These are phyloP conservation scores for Oreochromis aureus DNA, from an alignment of 2,113 vertebrate species.

Conservation along the genomic window DNA sequence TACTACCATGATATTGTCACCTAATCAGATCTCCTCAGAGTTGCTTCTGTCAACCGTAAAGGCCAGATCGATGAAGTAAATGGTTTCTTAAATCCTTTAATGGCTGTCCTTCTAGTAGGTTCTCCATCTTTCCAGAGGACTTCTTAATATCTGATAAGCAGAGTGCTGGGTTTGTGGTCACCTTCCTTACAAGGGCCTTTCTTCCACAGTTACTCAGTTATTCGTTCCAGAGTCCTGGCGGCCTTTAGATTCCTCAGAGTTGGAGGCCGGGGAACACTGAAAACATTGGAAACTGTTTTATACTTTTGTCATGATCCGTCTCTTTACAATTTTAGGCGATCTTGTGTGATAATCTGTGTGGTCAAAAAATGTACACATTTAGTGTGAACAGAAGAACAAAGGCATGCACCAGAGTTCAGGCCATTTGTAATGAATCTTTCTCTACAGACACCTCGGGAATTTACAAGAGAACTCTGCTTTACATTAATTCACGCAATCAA, in stretches of 20 bases:
- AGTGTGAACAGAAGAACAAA: background rate
- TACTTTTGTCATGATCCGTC: background rate
- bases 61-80: background rate
- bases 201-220: background rate
- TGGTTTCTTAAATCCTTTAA: background rate
- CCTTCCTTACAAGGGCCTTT: background rate
- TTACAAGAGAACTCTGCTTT: background rate
- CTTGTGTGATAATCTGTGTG: background rate
- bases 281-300: background rate
- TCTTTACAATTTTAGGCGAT: background rate
- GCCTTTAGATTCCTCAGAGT: background rate
- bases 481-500: background rate
- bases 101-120: background rate
- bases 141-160: background rate
- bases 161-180: background rate
- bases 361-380: background rate
- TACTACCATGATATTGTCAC: background rate
- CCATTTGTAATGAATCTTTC: background rate
- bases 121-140: background rate
- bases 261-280: background rate
- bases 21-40: background rate
- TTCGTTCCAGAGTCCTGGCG: background rate
- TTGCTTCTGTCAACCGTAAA: background rate
- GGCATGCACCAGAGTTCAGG: background rate
- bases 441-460: rapidly evolving